Conservation (phyloP, 2,113 vertebrate species). For the Octodon degus region DNA sequence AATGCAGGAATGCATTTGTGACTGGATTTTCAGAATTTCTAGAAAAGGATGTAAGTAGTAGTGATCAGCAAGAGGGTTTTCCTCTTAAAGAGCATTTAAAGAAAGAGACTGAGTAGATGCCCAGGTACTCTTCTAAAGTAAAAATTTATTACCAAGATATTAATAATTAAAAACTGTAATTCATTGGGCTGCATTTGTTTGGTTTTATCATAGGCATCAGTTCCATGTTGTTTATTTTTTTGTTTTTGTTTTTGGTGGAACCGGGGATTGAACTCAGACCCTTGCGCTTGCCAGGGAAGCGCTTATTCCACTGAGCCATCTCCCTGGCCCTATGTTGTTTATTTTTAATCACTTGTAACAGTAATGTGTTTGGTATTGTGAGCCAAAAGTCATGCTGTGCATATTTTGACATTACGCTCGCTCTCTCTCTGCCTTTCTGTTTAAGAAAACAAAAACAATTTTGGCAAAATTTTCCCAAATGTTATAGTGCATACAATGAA, state of each 20-base stretch:
- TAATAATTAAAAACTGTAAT: conserved; percentile 45
- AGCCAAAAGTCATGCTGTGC: background rate
- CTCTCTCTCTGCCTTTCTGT: background rate
- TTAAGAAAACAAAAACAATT: conserved; percentile 50
- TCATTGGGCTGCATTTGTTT: conserved; percentile 47
- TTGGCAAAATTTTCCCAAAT: conserved; percentile 32
- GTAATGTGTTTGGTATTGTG: conserved; percentile 23
- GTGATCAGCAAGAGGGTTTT: background rate
- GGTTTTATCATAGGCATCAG: conserved; percentile 47
- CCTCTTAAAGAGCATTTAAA: background rate
- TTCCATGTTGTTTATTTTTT: conserved; percentile 54
- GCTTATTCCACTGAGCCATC: too few relatives aligned
- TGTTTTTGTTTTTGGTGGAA: too few relatives aligned
- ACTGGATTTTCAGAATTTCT: background rate
- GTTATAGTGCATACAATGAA: conserved; percentile 24
- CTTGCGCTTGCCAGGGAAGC: too few relatives aligned
- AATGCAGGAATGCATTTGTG: conserved; percentile 16
- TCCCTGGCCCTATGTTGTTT: conserved; percentile 5
- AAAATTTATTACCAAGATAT: conserved; percentile 40
- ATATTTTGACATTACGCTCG: background rate
- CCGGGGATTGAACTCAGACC: too few relatives aligned
- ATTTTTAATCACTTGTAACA: conserved; percentile 29
- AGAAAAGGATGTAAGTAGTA: background rate
- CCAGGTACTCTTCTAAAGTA: conserved; percentile 41
- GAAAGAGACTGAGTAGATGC: background rate